phyloP scores from a whole-genome alignment of 2,113 vertebrate genomes.

The Melanostigma gelatinosum region DNA sequence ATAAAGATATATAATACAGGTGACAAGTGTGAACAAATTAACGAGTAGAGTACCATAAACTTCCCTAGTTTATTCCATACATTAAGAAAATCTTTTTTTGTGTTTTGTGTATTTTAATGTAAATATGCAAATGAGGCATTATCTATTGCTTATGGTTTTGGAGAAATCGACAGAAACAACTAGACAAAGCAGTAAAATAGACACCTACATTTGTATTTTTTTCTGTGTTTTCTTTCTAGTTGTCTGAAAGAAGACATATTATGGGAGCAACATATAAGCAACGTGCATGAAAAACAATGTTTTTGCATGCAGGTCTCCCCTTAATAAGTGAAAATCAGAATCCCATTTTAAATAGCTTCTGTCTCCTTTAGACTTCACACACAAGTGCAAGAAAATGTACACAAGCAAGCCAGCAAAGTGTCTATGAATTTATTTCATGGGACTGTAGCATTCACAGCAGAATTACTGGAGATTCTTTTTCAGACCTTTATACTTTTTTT shows the following conservation, averaged over 20 bases:
- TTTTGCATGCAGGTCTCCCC: not conserved
- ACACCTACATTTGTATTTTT: too few relatives aligned
- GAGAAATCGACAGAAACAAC: too few relatives aligned
- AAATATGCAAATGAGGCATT: too few relatives aligned
- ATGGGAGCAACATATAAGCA: too few relatives aligned
- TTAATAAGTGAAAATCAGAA: constrained; percentile 34
- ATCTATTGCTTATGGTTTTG: too few relatives aligned
- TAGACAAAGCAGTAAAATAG: too few relatives aligned
- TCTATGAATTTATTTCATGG: not conserved
- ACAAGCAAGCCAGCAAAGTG: not conserved
- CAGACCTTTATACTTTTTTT: not conserved
- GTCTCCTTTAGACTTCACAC: constrained; percentile 7
- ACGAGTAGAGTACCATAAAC: too few relatives aligned
- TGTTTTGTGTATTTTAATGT: too few relatives aligned
- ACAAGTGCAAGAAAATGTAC: not conserved
- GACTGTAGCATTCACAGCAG: constrained; percentile 7
- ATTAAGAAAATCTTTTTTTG: too few relatives aligned
- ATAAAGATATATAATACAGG: too few relatives aligned
- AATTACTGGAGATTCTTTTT: not conserved
- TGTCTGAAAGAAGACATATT: not conserved
- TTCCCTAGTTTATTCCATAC: too few relatives aligned
- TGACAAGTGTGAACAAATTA: too few relatives aligned
- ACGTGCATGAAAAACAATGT: not conserved
- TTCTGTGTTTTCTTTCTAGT: not conserved
- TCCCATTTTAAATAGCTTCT: constrained; percentile 1